Base-by-base conservation (phyloP, 1,140 invertebrate genomes). In the Drosophila nigrodunni region DNA sequence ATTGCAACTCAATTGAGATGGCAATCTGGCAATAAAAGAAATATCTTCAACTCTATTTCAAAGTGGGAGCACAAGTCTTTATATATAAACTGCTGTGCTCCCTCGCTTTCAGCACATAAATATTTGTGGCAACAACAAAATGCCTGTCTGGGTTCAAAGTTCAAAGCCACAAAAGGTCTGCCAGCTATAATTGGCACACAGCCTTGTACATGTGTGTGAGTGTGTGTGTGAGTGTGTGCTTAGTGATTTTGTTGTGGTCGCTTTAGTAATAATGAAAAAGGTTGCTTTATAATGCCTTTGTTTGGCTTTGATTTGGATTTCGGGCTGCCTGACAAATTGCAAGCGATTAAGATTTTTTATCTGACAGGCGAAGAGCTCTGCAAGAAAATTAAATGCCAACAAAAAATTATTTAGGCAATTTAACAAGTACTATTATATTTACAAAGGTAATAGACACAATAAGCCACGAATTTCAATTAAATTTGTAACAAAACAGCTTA, bases 1-100 rank as follows among this genome's bases (percentile, higher is more conserved):
- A 88, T 82, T 89, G 81, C 74, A 89, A 88, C 74, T 88, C 85
- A 88, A 88, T 88, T 88, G 83, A 88, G 83, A 88, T 88, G 47
- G 41, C 74, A 61, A 88, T 88, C 83, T 74, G 3, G n/a, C n/a
- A 80, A 80, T 75, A 58, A 78, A 72, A 46, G 64, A 68, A 78
- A 83, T 83, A 80, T 81, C 67, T 65, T 57, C 60, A 55, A 49
- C 58, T 54, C 46, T 55, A 72, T 67, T 66, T 81, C 62, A 72
- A 74, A 81, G 34, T 57, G 3, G 2, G 49, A 25, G 3, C 11
- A 11, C 18, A 15, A 52, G 50, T 54, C 59, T 65, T 61, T 71
- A 59, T 58, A 41, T 74, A 57, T 43, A 41, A 10, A 34, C 15
- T n/a, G 57, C 49, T 46, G 34, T n/a, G 50, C 10, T 30, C 21